Percentiles rank a stretch among this genome's conserved stretches.
phyloP scores from a whole-genome alignment of 2,797 vertebrate species.

The Sebastes kiyomatsui region DNA sequence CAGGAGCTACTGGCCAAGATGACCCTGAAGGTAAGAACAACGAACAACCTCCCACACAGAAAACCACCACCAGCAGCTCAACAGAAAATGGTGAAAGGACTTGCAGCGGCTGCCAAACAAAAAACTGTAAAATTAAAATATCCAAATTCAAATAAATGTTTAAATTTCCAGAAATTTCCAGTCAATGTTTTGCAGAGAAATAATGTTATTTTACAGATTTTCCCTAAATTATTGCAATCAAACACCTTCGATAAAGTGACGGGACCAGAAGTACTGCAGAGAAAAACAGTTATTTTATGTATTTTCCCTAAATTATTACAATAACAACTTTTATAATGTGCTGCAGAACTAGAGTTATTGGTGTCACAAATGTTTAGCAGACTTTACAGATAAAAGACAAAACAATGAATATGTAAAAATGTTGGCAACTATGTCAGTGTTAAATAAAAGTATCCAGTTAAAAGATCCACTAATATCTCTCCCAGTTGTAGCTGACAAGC shows the following conservation, averaged over 20 bases:
- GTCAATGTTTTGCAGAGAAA: not conserved
- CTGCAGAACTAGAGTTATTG: not conserved
- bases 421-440: not conserved
- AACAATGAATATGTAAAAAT: not conserved
- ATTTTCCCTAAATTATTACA: not conserved
- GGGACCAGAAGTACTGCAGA: not conserved
- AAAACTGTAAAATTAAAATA: not conserved
- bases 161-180: not conserved
- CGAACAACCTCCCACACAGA: not conserved
- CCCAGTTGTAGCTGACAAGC: not conserved
- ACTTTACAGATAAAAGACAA: not conserved
- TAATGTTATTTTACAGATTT: not conserved
- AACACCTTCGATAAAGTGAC: not conserved
- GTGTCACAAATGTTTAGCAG: not conserved
- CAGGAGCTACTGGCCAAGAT: conserved; percentile 97
- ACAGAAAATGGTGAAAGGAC: not conserved
- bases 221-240: not conserved
- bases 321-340: not conserved
- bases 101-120: not conserved
- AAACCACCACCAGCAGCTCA: not conserved
- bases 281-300: too few relatives aligned
- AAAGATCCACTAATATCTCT: not conserved
- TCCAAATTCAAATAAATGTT: not conserved
- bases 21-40: conserved; percentile 92
- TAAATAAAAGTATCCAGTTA: not conserved